Evolutionary conservation across 1,140 invertebrate species (phyloP).

Genomic region (Trialeurodes vaporariorum): DNA sequence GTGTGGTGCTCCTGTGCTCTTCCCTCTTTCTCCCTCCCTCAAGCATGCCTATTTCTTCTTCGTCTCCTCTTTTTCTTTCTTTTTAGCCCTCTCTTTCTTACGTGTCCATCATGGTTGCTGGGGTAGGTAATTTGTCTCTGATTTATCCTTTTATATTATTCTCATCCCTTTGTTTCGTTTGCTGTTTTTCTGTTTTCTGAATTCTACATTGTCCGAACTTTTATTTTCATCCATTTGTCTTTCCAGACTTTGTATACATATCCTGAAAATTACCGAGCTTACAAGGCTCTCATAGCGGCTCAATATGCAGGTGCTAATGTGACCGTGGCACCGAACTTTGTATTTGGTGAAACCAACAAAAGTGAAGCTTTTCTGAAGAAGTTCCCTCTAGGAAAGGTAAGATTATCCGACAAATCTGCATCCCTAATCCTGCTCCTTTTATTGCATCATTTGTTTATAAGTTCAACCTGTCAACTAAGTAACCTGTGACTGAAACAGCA

Average conservation of each 20-base stretch:
- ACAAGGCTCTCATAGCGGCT: conserved; percentile 88
- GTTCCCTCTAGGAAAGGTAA: conserved; percentile 90
- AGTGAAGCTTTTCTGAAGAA: conserved; percentile 75
- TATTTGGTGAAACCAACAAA: conserved; percentile 90
- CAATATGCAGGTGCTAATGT: conserved; percentile 83
- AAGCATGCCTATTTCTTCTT: background rate
- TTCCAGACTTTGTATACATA: conserved; percentile 78
- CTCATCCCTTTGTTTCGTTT: background rate
- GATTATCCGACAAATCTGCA: too few relatives aligned
- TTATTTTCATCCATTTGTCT: background rate
- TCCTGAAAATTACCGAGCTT: conserved; percentile 87
- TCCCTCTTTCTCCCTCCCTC: background rate
- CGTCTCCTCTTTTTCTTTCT: background rate
- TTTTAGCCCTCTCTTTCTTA: background rate
- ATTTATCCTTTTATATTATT: background rate
- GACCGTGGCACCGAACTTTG: conserved; percentile 71
- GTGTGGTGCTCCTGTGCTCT: too few relatives aligned
- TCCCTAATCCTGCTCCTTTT: too few relatives aligned
- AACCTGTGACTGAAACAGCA: too few relatives aligned
- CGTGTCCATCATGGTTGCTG: background rate
- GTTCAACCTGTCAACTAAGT: too few relatives aligned
- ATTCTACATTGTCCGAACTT: background rate
- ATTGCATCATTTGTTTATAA: too few relatives aligned
- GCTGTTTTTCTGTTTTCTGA: background rate
- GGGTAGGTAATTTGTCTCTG: background rate